Conservation (phyloP, 2,797 vertebrate species). For the Brachymystax lenok region DNA sequence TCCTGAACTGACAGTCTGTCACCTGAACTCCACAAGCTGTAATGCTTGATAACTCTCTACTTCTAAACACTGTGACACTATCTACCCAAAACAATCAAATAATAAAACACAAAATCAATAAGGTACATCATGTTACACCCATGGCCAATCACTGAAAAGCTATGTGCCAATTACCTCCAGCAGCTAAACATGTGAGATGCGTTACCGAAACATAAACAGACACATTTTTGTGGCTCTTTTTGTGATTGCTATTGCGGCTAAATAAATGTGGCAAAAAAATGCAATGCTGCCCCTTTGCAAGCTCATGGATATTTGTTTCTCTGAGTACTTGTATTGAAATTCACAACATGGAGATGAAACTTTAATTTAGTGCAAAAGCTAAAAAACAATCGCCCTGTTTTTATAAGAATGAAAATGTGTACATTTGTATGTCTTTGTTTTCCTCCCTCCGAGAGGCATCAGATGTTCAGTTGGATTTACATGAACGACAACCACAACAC, state of each 20-base stretch:
- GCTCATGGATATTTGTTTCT: conserved; percentile 39
- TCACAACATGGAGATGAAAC: conserved; percentile 35
- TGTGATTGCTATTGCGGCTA: conserved; percentile 29
- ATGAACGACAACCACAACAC: conserved; percentile 62
- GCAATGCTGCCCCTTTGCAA: conserved; percentile 18
- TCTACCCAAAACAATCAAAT: conserved; percentile 45
- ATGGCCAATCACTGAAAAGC: conserved; percentile 3
- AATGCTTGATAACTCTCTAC: conserved; percentile 32
- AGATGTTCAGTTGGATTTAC: conserved; percentile 59
- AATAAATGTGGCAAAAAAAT: conserved; percentile 30
- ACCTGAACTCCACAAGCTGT: conserved; percentile 28
- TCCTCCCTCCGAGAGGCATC: conserved; percentile 55
- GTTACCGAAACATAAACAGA: background rate
- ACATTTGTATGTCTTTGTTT: conserved; percentile 43
- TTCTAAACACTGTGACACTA: conserved; percentile 37
- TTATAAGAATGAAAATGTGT: conserved; percentile 36
- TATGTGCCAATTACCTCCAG: conserved; percentile 13
- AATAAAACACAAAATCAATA: conserved; percentile 38
- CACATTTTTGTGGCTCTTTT: conserved; percentile 21
- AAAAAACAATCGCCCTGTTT: conserved; percentile 43
- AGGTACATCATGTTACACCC: conserved; percentile 29
- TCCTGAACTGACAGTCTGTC: conserved; percentile 9
- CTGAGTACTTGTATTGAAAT: conserved; percentile 43
- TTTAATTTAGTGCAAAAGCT: conserved; percentile 66
- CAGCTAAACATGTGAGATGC: conserved; percentile 29